A percentile compares a stretch with the other conserved stretches of the same genome.
phyloP scores from a whole-genome alignment of 2,888 invertebrate species.

The Perizoma affinitatum region DNA sequence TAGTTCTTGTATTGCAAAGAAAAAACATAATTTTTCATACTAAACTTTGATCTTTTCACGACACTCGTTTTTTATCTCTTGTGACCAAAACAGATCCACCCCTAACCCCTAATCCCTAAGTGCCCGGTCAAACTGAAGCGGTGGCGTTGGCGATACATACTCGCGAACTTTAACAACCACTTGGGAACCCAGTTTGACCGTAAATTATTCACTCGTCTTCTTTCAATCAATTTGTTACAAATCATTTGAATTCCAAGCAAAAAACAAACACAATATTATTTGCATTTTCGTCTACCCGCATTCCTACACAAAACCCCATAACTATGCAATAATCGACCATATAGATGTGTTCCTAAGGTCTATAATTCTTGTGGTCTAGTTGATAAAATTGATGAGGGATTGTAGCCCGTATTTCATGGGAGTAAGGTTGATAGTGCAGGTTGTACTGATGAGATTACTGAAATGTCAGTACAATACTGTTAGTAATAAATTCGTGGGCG shows the following conservation, averaged over 20 bases:
- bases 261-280: constrained; percentile 22
- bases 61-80: too few species aligned
- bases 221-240: constrained; percentile 22
- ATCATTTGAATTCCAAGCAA: constrained; percentile 13
- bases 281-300: constrained; percentile 35
- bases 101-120: too few species aligned
- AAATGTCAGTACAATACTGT: constrained; percentile 69
- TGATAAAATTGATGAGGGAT: constrained; percentile 19
- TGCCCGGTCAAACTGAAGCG: too few species aligned
- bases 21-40: too few species aligned
- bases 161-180: too few species aligned
- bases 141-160: too few species aligned
- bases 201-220: background rate
- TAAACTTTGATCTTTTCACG: too few species aligned
- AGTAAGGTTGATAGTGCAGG: constrained; percentile 37
- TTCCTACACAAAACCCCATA: constrained; percentile 17
- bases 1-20: too few species aligned
- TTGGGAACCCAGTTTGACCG: too few species aligned
- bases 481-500: constrained; percentile 67
- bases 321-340: constrained; percentile 15
- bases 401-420: constrained; percentile 38
- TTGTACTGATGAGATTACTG: constrained; percentile 39
- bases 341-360: background rate
- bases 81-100: background rate
- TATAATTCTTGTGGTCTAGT: background rate